A percentile compares a stretch with the other conserved stretches of the same genome.
These are phyloP conservation scores for Morus bassanus DNA, from an alignment of 2,797 vertebrate species.

Conservation along the genomic window DNA sequence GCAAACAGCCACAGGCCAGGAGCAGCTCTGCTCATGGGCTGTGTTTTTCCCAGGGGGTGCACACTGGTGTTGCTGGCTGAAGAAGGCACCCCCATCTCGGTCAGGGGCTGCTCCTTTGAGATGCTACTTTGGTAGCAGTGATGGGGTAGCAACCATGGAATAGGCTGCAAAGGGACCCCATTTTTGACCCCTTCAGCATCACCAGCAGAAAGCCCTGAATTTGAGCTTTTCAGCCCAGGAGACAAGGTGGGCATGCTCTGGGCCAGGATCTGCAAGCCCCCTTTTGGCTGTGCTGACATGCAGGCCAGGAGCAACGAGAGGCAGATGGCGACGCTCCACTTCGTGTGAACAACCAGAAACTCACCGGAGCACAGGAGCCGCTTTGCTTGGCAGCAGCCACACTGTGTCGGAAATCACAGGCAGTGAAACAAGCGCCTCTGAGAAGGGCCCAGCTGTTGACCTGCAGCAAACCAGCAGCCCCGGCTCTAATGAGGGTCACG, in stretches of 20 bases:
- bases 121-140: not conserved
- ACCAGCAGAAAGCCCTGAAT: not conserved
- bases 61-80: not conserved
- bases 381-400: not conserved
- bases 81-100: not conserved
- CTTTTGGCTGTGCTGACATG: not conserved
- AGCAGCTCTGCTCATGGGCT: rapidly evolving
- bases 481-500: not conserved
- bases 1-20: not conserved
- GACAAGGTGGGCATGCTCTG: not conserved
- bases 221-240: not conserved
- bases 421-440: not conserved
- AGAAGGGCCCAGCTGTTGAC: not conserved
- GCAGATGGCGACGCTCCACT: not conserved
- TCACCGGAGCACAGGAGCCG: rapidly evolving
- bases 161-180: not conserved
- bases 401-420: not conserved
- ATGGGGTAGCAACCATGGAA: rapidly evolving
- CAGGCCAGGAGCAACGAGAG: rapidly evolving
- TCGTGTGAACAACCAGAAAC: not conserved
- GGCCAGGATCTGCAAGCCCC: not conserved
- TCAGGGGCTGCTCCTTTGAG: not conserved
- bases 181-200: not conserved
- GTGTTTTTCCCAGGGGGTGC: not conserved
- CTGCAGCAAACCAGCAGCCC: not conserved